phyloP scores from a whole-genome alignment of 2,113 vertebrate genomes.

The Trochalopteron elliotii region DNA sequence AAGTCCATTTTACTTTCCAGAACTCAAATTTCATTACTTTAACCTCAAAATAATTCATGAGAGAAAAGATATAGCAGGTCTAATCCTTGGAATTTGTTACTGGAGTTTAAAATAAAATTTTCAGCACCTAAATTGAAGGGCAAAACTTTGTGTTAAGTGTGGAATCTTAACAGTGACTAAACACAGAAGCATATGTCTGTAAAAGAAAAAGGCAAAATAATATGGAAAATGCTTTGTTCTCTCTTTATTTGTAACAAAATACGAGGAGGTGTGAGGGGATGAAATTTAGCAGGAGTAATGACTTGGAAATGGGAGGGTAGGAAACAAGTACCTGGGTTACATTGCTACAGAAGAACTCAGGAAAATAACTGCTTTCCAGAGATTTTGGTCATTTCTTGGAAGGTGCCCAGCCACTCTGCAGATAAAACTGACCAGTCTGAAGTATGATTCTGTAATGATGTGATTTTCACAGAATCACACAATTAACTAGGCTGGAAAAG shows the following conservation, averaged over 20 bases:
- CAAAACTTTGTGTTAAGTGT: background rate
- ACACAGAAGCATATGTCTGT: background rate
- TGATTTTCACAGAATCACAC: background rate
- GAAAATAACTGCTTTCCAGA: background rate
- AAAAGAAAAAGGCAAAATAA: background rate
- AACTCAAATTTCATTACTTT: background rate
- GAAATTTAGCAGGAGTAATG: background rate
- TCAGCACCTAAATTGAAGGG: background rate
- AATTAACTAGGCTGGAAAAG: background rate
- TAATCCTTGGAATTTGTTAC: background rate
- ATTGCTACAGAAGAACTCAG: background rate
- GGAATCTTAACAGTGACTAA: background rate
- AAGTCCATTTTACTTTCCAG: background rate
- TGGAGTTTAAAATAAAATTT: background rate
- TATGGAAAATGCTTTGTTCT: background rate
- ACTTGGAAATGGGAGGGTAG: background rate
- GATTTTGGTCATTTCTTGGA: background rate
- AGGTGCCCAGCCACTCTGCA: background rate
- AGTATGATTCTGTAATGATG: background rate
- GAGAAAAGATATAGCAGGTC: background rate
- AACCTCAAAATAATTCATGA: background rate
- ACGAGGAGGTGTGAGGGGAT: background rate
- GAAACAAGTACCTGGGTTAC: background rate
- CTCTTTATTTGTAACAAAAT: background rate
- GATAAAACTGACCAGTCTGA: background rate